Percentiles rank a stretch among this genome's conserved stretches.
phyloP scores from a whole-genome alignment of 92 coral and sea anemone genomes.

The Paragorgia papillata region DNA sequence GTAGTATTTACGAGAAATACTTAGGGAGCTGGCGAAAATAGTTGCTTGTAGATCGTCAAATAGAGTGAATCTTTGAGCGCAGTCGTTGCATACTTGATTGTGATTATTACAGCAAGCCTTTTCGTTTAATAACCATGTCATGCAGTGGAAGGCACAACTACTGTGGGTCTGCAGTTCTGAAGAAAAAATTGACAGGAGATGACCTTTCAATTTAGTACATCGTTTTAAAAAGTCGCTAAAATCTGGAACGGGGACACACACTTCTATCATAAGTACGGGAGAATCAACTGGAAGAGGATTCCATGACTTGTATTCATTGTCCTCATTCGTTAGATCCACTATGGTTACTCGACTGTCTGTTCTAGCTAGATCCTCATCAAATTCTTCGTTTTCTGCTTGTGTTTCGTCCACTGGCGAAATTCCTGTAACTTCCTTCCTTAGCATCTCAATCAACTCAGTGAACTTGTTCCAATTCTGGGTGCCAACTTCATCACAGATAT shows the following conservation, averaged over 20 bases:
- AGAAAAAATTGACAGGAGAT: conserved; percentile 35
- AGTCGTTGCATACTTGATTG: conserved; percentile 22
- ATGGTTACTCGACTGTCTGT: background rate
- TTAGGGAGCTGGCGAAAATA: conserved; percentile 12
- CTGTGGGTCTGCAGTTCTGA: conserved; percentile 15
- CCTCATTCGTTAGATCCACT: conserved; percentile 20
- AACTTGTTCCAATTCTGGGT: conserved; percentile 3
- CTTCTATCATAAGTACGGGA: conserved; percentile 37
- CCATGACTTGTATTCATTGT: conserved; percentile 14
- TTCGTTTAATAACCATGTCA: conserved; percentile 13
- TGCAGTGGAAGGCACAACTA: conserved; percentile 5
- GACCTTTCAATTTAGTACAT: conserved; percentile 25
- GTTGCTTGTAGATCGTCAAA: conserved; percentile 40
- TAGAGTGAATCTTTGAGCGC: conserved; percentile 36
- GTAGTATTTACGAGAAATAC: conserved; percentile 5
- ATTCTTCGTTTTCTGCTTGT: too few species aligned
- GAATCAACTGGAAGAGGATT: too few species aligned
- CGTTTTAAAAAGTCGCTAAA: conserved; percentile 9
- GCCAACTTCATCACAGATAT: too few species aligned
- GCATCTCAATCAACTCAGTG: conserved; percentile 7
- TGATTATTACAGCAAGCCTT: conserved; percentile 24
- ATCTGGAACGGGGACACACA: background rate
- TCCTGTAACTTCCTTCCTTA: conserved; percentile 1
- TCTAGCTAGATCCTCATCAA: background rate
- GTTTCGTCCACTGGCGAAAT: background rate